phyloP scores from a whole-genome alignment of 2,888 invertebrate species.

The Brenthis daphne region DNA sequence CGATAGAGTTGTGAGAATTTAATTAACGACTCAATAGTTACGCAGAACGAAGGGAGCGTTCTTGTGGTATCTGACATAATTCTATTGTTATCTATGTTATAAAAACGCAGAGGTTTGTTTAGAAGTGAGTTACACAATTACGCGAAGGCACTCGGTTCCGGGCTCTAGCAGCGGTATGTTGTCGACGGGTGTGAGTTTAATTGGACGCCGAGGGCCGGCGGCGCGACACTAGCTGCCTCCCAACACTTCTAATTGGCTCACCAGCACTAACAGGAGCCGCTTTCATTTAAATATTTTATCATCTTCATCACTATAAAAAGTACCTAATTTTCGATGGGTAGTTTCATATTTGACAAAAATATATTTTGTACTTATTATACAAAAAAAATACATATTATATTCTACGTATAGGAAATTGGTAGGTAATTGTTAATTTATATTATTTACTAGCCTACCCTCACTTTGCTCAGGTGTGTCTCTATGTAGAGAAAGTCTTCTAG shows the following conservation, averaged over 20 bases:
- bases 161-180: slow-evolving; percentile 44
- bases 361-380: neutral
- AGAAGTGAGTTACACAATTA: slow-evolving; percentile 78
- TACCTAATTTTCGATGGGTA: slow-evolving; percentile 42
- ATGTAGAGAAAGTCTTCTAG: no score
- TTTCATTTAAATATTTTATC: slow-evolving; percentile 65
- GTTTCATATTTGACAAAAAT: neutral
- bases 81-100: slow-evolving; percentile 73
- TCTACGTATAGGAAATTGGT: no score
- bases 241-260: slow-evolving; percentile 78
- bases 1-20: slow-evolving; percentile 72
- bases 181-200: slow-evolving; percentile 66
- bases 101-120: slow-evolving; percentile 74
- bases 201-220: slow-evolving; percentile 61
- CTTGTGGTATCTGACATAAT: slow-evolving; percentile 74
- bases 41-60: slow-evolving; percentile 68
- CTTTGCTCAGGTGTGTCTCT: no score
- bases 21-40: slow-evolving; percentile 80
- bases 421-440: no score
- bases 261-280: slow-evolving; percentile 66
- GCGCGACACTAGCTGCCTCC: slow-evolving; percentile 49
- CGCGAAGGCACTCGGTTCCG: slow-evolving; percentile 59
- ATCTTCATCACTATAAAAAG: slow-evolving; percentile 65
- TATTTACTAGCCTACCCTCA: no score
- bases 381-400: neutral